Evolutionary conservation across 2,113 vertebrate species (phyloP), one percentile per base, ranked within the genome.

Genomic region (Corythoichthys intestinalis): DNA sequence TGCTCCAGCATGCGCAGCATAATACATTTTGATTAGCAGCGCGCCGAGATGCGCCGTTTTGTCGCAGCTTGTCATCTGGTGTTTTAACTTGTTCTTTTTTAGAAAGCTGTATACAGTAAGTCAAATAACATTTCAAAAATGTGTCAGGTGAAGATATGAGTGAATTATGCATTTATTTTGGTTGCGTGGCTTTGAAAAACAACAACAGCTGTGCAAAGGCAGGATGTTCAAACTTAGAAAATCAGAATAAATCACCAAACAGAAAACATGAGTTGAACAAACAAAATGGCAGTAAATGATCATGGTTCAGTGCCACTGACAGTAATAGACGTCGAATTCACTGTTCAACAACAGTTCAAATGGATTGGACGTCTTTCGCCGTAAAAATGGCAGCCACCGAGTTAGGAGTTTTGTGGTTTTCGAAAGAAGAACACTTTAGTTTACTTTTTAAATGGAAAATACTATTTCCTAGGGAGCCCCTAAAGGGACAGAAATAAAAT

Each of bases 1-100:
- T 67, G 61, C 44, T 82, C 73, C 14, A 59, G 6, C 13, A 13
- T 20, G 17, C 59, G 39, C 41, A 28, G n/a, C 44, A 47, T 14
- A 13, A 47, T 47, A 14, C 61, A 47, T 63, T 46, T 46, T 47
- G 12, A 63, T 46, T 4, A 44, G 59, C 17, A 44, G 8, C 37
- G 6, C 6, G 14, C 17, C 6, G 7, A n/a, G 49, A 52, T 54
- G 52, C 28, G 52, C 2, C 11, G 53, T 39, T 61, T 61, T 61
- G 59, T 59, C 9, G 57, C 57, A 59, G 35, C 35, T 37, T 15
- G 34, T 61, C 59, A 41, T 14, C 7, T 15, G 35, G 4, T 12
- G 9, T 4, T 20, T 39, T 15, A 17, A 38, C 56, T 59, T 38
- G 17, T 54, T 54, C 11, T 54, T 49, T 13, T 35, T 12, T 13